Conservation (phyloP, 2,888 invertebrate genomes). For the Melanotus villosus region DNA sequence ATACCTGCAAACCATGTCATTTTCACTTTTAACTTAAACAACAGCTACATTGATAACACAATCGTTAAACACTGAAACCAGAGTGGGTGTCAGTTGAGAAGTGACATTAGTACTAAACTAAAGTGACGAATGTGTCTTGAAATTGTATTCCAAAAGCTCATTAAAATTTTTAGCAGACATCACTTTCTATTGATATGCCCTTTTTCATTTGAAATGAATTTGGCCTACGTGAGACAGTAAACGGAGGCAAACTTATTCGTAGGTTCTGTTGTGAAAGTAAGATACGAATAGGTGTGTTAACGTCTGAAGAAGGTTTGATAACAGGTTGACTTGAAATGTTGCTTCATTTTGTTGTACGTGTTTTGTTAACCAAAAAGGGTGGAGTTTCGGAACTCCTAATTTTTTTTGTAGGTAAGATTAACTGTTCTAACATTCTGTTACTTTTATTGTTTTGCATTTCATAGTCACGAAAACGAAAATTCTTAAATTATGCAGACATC, state of each 20-base stretch:
- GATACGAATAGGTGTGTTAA: constrained; percentile 6
- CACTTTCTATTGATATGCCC: constrained; percentile 52
- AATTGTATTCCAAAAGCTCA: constrained; percentile 22
- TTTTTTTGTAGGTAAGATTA: background rate
- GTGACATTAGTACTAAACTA: background rate
- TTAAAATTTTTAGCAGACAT: constrained; percentile 53
- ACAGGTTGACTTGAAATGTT: background rate
- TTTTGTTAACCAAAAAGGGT: background rate
- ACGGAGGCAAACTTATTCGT: constrained; percentile 12
- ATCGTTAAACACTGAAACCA: background rate
- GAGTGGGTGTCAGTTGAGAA: background rate
- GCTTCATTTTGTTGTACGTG: constrained; percentile 4
- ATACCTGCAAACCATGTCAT: constrained; percentile 29
- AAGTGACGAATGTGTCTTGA: constrained; percentile 3
- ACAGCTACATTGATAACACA: no score
- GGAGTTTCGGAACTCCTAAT: background rate
- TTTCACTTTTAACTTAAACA: background rate
- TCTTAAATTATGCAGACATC: no score
- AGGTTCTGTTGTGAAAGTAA: constrained; percentile 21
- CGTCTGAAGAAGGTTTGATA: constrained; percentile 17
- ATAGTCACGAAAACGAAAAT: no score
- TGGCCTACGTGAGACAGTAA: constrained; percentile 29
- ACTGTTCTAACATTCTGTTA: background rate
- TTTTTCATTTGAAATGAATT: background rate
- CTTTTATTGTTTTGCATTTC: no score